phyloP scores from a whole-genome alignment of 2,888 invertebrate species.

The Dicyrtoma fusca region DNA sequence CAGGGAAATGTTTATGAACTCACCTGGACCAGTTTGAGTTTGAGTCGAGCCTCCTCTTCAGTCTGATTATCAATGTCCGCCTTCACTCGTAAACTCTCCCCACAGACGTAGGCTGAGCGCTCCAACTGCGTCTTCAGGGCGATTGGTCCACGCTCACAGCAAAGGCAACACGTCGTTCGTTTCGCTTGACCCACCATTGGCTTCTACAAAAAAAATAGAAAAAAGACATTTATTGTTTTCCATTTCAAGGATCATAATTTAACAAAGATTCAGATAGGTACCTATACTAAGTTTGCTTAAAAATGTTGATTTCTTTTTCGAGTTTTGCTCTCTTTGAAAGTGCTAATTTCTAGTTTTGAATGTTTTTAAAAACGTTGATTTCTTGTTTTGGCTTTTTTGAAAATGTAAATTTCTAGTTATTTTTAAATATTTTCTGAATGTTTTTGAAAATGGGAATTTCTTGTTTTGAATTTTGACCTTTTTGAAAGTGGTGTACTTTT shows the following conservation, averaged over 20 bases:
- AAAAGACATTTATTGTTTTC: too few species aligned
- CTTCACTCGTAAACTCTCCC: slow-evolving; percentile 70
- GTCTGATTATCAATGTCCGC: slow-evolving; percentile 73
- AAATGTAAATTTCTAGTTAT: background rate
- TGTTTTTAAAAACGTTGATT: background rate
- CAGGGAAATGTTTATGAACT: background rate
- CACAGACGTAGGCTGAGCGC: slow-evolving; percentile 74
- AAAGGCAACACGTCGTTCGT: slow-evolving; percentile 71
- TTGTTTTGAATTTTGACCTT: too few species aligned
- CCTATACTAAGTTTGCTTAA: too few species aligned
- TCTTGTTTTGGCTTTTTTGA: background rate
- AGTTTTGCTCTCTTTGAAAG: too few species aligned
- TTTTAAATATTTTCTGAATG: background rate
- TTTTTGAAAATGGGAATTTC: too few species aligned
- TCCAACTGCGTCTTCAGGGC: slow-evolving; percentile 71
- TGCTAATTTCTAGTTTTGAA: too few species aligned
- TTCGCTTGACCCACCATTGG: slow-evolving; percentile 69
- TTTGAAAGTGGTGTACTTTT: too few species aligned
- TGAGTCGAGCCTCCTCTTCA: slow-evolving; percentile 65
- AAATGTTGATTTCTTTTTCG: too few species aligned
- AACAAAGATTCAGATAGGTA: too few species aligned
- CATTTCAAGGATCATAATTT: too few species aligned
- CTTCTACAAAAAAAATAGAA: slow-evolving; percentile 67
- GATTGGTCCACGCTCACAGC: slow-evolving; percentile 72
- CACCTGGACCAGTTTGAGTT: slow-evolving; percentile 66